Evolutionary conservation across 2,888 invertebrate genomes (phyloP), one percentile per base, ranked within the genome.

Genomic region (Podotricha telesiphe): DNA sequence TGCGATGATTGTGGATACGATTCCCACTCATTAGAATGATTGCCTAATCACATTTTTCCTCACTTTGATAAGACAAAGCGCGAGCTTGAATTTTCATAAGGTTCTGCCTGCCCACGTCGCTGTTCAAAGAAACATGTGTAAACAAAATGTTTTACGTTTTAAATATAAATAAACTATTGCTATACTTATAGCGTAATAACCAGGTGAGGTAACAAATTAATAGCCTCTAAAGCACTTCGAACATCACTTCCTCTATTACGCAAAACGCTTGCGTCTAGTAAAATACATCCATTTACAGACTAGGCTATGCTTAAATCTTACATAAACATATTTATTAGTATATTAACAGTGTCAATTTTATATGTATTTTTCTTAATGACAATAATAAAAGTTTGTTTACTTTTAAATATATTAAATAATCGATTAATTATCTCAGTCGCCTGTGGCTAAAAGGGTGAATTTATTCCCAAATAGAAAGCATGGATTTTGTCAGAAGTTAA

Each of bases 401-500:
- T n/a, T n/a, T n/a, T n/a, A n/a, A n/a, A n/a, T n/a, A n/a, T n/a
- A n/a, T n/a, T n/a, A n/a, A n/a, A n/a, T n/a, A 10, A 55, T 34
- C 34, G 55, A 13, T 53, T 34, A n/a, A 37, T 3, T 34, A 17
- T 11, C 17, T 4, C 17, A 53, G 34, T 17, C 17, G 0, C 11
- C 5, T 19, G 10, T 59, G n/a, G 28, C 20, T 28, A 59, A 45
- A 59, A 22, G 28, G 20, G 45, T 42, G 2, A 17, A 22, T 45
- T 59, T 17, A 59, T 45, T 28, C n/a, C 45, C 15, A 59, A 59
- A 59, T 45, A 37, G 17, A 37, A 22, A 22, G 28, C 59, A 20
- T 53, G 85, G 84, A 82, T 86, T 86, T 85, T 75, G 85, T 85
- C 81, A 81, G 82, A 84, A 89, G 87, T 87, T 80, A 79, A 80